A percentile compares a stretch with the other conserved stretches of the same genome.
phyloP scores from a whole-genome alignment of 2,797 vertebrate genomes.

The Sandelia bainsii region DNA sequence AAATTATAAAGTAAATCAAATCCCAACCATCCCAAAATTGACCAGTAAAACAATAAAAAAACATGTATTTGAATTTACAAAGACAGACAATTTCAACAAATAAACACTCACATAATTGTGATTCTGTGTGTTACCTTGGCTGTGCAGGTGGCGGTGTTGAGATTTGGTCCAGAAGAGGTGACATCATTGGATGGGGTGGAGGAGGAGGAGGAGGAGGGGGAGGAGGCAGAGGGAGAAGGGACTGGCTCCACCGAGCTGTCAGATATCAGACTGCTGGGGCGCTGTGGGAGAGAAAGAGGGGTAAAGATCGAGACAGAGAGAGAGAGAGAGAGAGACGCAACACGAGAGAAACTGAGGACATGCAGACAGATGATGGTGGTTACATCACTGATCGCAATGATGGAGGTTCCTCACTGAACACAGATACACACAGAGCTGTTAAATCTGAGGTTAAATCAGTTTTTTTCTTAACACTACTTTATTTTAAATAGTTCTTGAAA shows the following conservation, averaged over 20 bases:
- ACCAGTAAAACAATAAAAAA: background rate
- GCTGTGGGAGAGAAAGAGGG: slow-evolving; percentile 61
- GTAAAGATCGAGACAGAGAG: background rate
- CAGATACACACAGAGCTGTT: background rate
- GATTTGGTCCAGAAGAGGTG: slow-evolving; percentile 67
- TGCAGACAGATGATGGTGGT: slow-evolving; percentile 21
- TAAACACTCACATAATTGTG: slow-evolving; percentile 10
- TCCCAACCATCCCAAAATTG: background rate
- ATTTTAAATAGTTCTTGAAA: no score
- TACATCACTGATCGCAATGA: background rate
- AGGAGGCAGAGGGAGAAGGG: slow-evolving; percentile 80
- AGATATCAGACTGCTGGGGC: slow-evolving; percentile 85
- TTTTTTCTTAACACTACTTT: no score
- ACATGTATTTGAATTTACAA: background rate
- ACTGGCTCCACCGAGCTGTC: slow-evolving; percentile 87
- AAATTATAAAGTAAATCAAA: no score
- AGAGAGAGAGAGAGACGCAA: slow-evolving; percentile 11
- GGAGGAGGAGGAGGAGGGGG: slow-evolving; percentile 68
- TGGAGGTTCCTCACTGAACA: background rate
- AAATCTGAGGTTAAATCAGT: background rate
- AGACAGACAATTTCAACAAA: background rate
- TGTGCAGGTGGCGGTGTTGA: slow-evolving; percentile 77
- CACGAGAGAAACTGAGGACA: slow-evolving; percentile 10
- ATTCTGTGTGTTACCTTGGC: slow-evolving; percentile 60
- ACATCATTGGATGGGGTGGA: slow-evolving; percentile 75